These are phyloP conservation scores for Eubasilissa splendida DNA, from an alignment of 2,888 invertebrate genomes.

Conservation along the genomic window DNA sequence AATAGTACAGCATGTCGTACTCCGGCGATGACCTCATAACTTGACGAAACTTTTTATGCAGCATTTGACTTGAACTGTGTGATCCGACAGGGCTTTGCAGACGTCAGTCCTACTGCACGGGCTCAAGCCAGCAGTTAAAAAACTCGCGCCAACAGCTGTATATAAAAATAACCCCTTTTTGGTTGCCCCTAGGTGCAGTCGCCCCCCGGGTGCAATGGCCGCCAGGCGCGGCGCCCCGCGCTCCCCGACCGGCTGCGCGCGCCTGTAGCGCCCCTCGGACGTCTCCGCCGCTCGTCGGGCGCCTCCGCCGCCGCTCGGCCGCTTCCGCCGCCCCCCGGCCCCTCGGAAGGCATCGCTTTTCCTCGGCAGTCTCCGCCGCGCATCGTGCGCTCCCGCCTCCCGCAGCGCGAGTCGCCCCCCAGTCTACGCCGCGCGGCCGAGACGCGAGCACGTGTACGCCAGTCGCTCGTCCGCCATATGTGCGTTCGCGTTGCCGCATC, in stretches of 20 bases:
- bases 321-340: conserved; percentile 56
- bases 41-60: too few species aligned
- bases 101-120: background rate
- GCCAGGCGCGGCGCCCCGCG: conserved; percentile 68
- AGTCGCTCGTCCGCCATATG: conserved; percentile 60
- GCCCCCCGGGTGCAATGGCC: conserved; percentile 53
- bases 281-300: conserved; percentile 37
- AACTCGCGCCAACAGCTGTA: conserved; percentile 41
- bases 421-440: conserved; percentile 56
- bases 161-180: conserved; percentile 41
- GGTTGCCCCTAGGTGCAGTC: conserved; percentile 52
- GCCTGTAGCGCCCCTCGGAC: conserved; percentile 65
- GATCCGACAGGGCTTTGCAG: background rate
- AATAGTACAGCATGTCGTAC: too few species aligned
- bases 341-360: conserved; percentile 60
- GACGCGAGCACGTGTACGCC: conserved; percentile 44
- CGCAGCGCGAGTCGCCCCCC: conserved; percentile 50
- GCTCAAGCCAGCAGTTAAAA: conserved; percentile 13
- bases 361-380: conserved; percentile 61
- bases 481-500: conserved; percentile 59
- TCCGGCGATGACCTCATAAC: too few species aligned
- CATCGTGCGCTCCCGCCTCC: conserved; percentile 51
- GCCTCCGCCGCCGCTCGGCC: conserved; percentile 61
- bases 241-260: conserved; percentile 72
- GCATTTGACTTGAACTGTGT: background rate